Base-by-base conservation (phyloP, 2,797 vertebrate species). In the Zalophus californianus region DNA sequence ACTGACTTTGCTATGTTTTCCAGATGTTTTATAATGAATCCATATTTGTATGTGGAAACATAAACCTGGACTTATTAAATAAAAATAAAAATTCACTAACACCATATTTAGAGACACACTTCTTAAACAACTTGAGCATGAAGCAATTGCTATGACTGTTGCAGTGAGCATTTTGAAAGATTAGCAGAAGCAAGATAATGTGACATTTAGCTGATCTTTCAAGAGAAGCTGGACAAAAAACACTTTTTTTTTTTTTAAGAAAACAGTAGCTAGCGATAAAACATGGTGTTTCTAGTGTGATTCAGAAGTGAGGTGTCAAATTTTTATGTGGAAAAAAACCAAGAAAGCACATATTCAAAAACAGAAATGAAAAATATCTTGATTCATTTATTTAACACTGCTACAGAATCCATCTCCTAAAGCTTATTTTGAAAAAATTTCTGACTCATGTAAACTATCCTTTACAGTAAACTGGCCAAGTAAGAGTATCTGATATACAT, bases 171-270 rank as follows among this genome's bases (percentile, higher is more conserved):
- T 78, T 91, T 89, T 91, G 48, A 95, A 97, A 92, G 73, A 93
- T 93, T 86, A 90, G 91, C 60, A 97, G 79, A 97, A 94, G 84
- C 77, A 78, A 9, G 29, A 75, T 75, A 90, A 97, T 94, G 66
- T 91, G 91, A 96, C 85, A 96, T 96, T 97, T 95, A 93, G 83
- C 50, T 95, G 92, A 95, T 97, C 89, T 94, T 96, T 95, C 88
- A 86, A 84, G 78, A 54, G 29, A 96, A 89, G 80, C 35, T 89
- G 94, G 62, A 94, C 86, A 94, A 86, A 92, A n/a, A 86, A 92
- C 90, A 96, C 90, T 54, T 75, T 88, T 58, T 64, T 62, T 62
- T 29, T 52, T 60, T 48, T 6, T 14, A 56, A 72, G 58, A 79
- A 92, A 64, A 90, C 85, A 86, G 79, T 97, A 91, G 91, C 79